A percentile compares a stretch with the other conserved stretches of the same genome.
Evolutionary conservation across 1,140 invertebrate genomes (phyloP).

Genomic region (Drosophila lacertosa): DNA sequence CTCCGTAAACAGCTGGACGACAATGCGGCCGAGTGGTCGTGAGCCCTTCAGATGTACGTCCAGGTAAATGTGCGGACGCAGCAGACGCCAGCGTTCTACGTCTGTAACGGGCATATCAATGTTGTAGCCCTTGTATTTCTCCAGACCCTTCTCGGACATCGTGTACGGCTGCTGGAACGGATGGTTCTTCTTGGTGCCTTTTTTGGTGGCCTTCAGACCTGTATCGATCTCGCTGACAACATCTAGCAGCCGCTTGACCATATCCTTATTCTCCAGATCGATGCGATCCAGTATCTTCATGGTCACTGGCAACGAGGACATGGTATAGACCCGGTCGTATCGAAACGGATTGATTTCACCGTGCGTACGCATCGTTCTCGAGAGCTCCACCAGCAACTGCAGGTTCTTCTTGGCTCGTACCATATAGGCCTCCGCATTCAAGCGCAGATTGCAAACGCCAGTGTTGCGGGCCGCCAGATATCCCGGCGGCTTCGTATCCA

Average conservation of each 20-base stretch:
- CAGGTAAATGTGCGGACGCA: slow-evolving; percentile 66
- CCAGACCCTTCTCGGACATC: slow-evolving; percentile 35
- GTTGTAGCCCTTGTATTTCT: slow-evolving; percentile 54
- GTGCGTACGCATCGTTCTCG: slow-evolving; percentile 21
- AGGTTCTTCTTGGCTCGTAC: slow-evolving; percentile 20
- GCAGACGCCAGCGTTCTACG: slow-evolving; percentile 43
- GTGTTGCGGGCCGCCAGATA: slow-evolving; percentile 2
- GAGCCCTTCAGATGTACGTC: slow-evolving; percentile 60
- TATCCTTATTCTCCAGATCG: slow-evolving; percentile 27
- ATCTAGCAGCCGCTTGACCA: slow-evolving; percentile 39
- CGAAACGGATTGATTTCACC: slow-evolving; percentile 14
- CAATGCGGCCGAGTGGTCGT: slow-evolving; percentile 59
- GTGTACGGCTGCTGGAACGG: background rate
- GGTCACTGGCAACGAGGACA: background rate
- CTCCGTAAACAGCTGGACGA: slow-evolving; percentile 74
- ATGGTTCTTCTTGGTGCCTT: background rate
- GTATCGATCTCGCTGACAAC: slow-evolving; percentile 48
- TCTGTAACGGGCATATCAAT: slow-evolving; percentile 43
- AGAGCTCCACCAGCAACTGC: slow-evolving; percentile 18
- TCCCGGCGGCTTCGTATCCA: background rate
- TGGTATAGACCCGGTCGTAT: background rate
- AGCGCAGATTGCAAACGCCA: background rate
- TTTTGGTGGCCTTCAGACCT: slow-evolving; percentile 19
- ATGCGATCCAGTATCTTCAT: background rate
- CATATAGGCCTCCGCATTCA: slow-evolving; percentile 6